Base-by-base conservation (phyloP, 1,140 invertebrate species). In the Eubasilissa regina region DNA sequence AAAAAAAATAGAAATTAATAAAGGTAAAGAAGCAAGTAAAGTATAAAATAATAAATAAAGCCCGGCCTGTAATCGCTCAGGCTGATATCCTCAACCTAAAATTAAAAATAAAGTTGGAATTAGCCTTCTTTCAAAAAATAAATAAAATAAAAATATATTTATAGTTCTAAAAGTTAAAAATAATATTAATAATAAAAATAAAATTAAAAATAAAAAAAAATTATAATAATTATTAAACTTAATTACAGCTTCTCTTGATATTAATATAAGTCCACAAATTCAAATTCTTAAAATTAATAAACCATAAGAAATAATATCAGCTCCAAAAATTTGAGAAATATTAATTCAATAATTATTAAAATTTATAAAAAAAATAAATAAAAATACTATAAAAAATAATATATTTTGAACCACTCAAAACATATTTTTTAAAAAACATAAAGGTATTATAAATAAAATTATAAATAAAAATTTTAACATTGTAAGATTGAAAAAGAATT, bases 1-100 rank as follows among this genome's bases (percentile, higher is more conserved):
- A 88, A 87, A 90, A 89, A 91, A 89, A 87, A 91, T 87, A 55
- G 83, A 83, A 83, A 91, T 80, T 86, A 92, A 88, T 86, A 93
- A 87, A 80, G 91, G 91, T 83, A 93, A 88, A 84, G 91, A 92
- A 83, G 87, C 87, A 84, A 90, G 87, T 85, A 92, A 86, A 81
- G 91, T 92, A 89, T 92, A 92, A 89, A 93, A 91, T 84, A 93
- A 87, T 85, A 92, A 86, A 90, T 92, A 92, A 83, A 91, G 78
- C 4, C 89, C 88, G 35, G 92, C 92, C 83, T 90, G 87, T 78
- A 92, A 80, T 43, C 91, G 91, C 83, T 93, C 92, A 83, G 90
- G 88, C 83, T 93, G 91, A 87, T 89, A 89, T 0, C 92, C 92
- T 74, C 91, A 93, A 0, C 91, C 91, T 83, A 92, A 87, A 91